Percentiles rank a stretch among this genome's conserved stretches.
phyloP scores from a whole-genome alignment of 2,888 invertebrate genomes.

The Nectonema munidae region DNA sequence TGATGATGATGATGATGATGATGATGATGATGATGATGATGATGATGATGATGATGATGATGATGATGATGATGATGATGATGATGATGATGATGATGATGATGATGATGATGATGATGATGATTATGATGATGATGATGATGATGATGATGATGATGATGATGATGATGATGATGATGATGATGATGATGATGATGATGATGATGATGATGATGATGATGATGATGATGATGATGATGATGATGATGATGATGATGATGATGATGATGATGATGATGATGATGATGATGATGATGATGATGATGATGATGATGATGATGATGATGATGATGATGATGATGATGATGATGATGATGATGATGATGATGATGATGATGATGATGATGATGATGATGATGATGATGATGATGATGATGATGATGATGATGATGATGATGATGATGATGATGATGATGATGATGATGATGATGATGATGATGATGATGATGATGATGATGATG shows the following conservation, averaged over 20 bases:
- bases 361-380: slow-evolving; percentile 15
- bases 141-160: slow-evolving; percentile 16
- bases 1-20: slow-evolving; percentile 15
- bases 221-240: slow-evolving; percentile 17
- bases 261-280: slow-evolving; percentile 14
- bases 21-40: slow-evolving; percentile 17
- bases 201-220: slow-evolving; percentile 17
- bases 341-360: slow-evolving; percentile 15
- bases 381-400: slow-evolving; percentile 17
- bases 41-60: slow-evolving; percentile 17
- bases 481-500: slow-evolving; percentile 17
- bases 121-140: slow-evolving; percentile 17
- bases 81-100: slow-evolving; percentile 14
- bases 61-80: slow-evolving; percentile 16
- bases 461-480: slow-evolving; percentile 16
- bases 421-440: slow-evolving; percentile 16
- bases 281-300: slow-evolving; percentile 16
- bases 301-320: slow-evolving; percentile 17
- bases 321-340: slow-evolving; percentile 16
- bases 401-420: slow-evolving; percentile 17
- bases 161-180: slow-evolving; percentile 15
- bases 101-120: slow-evolving; percentile 16
- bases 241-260: slow-evolving; percentile 16
- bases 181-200: slow-evolving; percentile 15
- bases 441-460: slow-evolving; percentile 14